A percentile compares a stretch with the other conserved stretches of the same genome.
These are phyloP conservation scores for Bettongia penicillata DNA, from an alignment of 2,113 vertebrate species.

Conservation along the genomic window DNA sequence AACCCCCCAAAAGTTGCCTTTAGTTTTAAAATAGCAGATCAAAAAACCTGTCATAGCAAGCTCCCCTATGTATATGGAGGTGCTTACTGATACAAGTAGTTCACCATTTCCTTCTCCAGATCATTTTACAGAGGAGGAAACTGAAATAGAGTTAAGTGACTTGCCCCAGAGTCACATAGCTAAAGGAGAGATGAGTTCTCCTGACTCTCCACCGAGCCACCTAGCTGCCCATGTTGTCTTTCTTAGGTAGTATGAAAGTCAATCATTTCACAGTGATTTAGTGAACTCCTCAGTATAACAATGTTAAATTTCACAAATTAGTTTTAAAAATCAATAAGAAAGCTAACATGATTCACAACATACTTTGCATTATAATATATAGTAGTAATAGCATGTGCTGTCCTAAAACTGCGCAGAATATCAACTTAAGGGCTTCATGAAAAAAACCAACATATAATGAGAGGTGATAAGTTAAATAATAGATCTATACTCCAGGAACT, in stretches of 20 bases:
- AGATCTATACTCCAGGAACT: no score
- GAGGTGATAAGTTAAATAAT: background rate
- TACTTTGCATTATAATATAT: accelerated
- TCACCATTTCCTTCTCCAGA: background rate
- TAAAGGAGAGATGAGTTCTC: background rate
- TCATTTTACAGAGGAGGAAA: background rate
- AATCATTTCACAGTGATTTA: background rate
- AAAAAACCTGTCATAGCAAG: no score
- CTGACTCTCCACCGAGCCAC: background rate
- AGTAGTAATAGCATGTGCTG: background rate
- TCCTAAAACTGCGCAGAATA: background rate
- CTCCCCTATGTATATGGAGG: no score
- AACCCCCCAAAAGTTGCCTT: no score
- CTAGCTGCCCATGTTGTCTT: no score
- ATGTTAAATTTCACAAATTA: background rate
- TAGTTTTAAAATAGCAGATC: no score
- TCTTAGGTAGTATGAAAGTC: background rate
- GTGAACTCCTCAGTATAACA: background rate
- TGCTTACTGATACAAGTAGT: background rate
- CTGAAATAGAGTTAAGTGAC: background rate
- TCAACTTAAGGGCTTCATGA: background rate
- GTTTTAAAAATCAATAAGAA: background rate
- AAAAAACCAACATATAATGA: background rate
- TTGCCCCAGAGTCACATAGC: background rate
- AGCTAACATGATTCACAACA: background rate